Evolutionary conservation across 2,888 invertebrate genomes (phyloP).

Genomic region (Lacanobia wlatinum): DNA sequence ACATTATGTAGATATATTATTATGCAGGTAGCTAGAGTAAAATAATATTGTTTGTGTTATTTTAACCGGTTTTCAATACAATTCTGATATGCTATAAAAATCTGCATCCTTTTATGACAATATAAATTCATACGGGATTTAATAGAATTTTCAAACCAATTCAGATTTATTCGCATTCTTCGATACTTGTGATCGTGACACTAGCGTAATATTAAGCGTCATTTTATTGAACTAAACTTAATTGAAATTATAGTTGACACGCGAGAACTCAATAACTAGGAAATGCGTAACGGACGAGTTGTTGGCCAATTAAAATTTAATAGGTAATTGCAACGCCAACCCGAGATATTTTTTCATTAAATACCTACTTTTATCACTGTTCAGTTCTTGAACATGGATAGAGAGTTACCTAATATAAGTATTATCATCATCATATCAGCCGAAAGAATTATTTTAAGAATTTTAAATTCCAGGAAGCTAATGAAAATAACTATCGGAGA

Average conservation of each 20-base stretch:
- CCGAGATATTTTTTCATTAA: no score
- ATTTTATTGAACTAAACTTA: not conserved
- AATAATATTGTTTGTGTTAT: not conserved
- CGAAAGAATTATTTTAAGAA: no score
- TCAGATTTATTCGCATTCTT: not conserved
- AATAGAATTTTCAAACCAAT: not conserved
- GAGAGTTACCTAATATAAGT: no score
- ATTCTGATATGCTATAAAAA: not conserved
- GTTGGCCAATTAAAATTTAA: not conserved
- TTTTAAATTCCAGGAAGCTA: no score
- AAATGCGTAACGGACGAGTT: not conserved
- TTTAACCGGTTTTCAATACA: conserved; percentile 1
- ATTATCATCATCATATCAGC: no score
- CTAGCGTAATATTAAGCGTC: not conserved
- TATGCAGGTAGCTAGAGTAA: not conserved
- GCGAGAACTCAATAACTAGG: not conserved
- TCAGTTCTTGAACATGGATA: no score
- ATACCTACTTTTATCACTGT: no score
- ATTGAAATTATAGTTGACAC: conserved; percentile 11
- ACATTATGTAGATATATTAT: not conserved
- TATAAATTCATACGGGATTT: not conserved
- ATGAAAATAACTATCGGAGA: no score
- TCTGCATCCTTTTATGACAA: no score
- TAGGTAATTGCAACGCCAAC: not conserved
- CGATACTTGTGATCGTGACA: not conserved